Evolutionary conservation across 2,888 invertebrate species (phyloP), one percentile per base, ranked within the genome.

Genomic region (Agriopis marginaria): DNA sequence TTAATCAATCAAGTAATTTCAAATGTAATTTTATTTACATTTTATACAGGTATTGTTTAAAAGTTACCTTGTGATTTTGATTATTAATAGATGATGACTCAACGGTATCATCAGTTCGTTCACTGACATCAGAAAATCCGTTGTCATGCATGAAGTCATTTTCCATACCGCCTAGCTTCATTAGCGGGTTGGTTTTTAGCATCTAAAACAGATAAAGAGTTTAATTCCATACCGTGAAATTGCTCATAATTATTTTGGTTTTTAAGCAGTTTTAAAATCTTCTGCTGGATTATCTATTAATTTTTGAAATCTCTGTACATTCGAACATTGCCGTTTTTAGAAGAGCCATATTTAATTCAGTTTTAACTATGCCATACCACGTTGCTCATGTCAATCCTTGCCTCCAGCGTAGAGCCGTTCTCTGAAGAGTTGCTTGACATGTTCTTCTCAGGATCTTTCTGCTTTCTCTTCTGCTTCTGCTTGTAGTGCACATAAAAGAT

Each of bases 401-500:
- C 89, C 63, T 91, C 91, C 39, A 92, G 73, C 0, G 83, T 82
- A n/a, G 93, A 92, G 1, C 81, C 86, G 71, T 90, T 90, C 23
- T 92, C 92, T 12, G 90, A 89, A 56, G 86, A 77, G 7, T 88
- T 87, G 63, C 86, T 87, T 1, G 91, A 86, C 65, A 86, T 77
- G 73, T 88, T 91, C 72, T 87, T 79, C 74, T 94, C 93, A 2
- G 90, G 88, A 68, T 93, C 94, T 61, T 91, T 92, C 47, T 86
- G 81, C 66, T 91, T 93, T 72, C 95, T 95, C 63, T 95, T 95
- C 81, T 96, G 96, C 74, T 96, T 95, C 79, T 95, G 95, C 71
- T 96, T 95, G 66, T 97, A 96, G 85, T 97, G 97, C 14, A 98
- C 89, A 82, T 97, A 98, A 64, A 98, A 95, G 64, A 97, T 96